Conservation (phyloP, 2,113 vertebrate species). For the Cochlearius cochlearius region DNA sequence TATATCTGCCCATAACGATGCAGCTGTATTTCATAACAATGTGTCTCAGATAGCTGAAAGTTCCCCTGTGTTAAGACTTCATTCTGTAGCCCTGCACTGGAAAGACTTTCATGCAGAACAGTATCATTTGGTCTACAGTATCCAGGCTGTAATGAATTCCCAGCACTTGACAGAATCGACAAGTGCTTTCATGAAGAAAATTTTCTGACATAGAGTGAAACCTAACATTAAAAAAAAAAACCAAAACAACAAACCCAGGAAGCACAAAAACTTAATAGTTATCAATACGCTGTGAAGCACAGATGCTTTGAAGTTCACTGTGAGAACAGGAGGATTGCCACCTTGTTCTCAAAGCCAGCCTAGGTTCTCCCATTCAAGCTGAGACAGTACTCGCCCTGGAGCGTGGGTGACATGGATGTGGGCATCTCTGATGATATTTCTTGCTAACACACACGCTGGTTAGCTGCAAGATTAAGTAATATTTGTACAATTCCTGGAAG, state of each 20-base stretch:
- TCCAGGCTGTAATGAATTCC: background rate
- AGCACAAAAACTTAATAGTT: background rate
- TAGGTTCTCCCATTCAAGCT: background rate
- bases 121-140: background rate
- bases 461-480: background rate
- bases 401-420: background rate
- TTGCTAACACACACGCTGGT: background rate
- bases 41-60: background rate
- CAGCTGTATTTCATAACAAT: background rate
- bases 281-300: background rate
- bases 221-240: background rate
- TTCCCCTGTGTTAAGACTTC: background rate
- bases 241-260: background rate
- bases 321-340: background rate
- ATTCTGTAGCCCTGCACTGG: background rate
- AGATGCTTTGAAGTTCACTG: background rate
- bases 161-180: background rate
- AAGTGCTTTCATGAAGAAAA: background rate
- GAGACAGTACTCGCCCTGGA: background rate
- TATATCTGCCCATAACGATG: background rate
- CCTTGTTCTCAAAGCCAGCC: background rate
- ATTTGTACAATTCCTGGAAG: slow-evolving; percentile 11
- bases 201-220: background rate
- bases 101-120: background rate
- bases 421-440: background rate